Percentiles rank a stretch among this genome's conserved stretches.
These are phyloP conservation scores for Sphenopsis melanotis DNA, from an alignment of 2,797 vertebrate genomes.

Conservation along the genomic window DNA sequence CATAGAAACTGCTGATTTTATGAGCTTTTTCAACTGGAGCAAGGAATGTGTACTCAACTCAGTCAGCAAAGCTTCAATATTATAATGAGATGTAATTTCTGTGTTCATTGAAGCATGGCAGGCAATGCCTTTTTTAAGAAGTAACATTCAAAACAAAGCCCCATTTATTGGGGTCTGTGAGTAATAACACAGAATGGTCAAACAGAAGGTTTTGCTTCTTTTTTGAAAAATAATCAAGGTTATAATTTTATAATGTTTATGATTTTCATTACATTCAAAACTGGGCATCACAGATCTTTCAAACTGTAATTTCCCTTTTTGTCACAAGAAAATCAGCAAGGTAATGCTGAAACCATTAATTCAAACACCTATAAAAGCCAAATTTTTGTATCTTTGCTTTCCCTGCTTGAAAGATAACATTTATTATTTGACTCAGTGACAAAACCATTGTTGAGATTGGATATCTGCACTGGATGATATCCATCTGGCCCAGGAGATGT, in stretches of 20 bases:
- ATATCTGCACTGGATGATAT: not conserved
- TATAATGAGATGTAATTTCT: slow-evolving; percentile 29
- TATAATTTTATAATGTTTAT: not conserved
- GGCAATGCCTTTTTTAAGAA: not conserved
- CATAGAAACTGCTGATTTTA: not conserved
- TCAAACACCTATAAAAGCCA: not conserved
- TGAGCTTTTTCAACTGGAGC: not conserved
- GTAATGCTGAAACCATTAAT: not conserved
- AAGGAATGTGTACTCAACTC: not conserved
- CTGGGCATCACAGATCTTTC: not conserved
- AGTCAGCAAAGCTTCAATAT: slow-evolving; percentile 7
- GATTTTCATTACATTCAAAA: not conserved
- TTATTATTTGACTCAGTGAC: not conserved
- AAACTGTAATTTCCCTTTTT: not conserved
- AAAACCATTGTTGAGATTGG: not conserved
- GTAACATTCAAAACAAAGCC: not conserved
- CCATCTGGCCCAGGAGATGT: not conserved
- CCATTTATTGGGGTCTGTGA: not conserved
- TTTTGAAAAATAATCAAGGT: not conserved
- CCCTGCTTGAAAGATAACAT: not conserved
- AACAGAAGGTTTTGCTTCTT: not conserved
- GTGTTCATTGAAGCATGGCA: not conserved
- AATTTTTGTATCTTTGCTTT: not conserved
- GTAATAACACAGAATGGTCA: not conserved
- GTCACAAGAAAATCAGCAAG: not conserved